A percentile compares a stretch with the other conserved stretches of the same genome.
Evolutionary conservation across 2,797 vertebrate genomes (phyloP).

Genomic region (Myiotriccus ornatus): DNA sequence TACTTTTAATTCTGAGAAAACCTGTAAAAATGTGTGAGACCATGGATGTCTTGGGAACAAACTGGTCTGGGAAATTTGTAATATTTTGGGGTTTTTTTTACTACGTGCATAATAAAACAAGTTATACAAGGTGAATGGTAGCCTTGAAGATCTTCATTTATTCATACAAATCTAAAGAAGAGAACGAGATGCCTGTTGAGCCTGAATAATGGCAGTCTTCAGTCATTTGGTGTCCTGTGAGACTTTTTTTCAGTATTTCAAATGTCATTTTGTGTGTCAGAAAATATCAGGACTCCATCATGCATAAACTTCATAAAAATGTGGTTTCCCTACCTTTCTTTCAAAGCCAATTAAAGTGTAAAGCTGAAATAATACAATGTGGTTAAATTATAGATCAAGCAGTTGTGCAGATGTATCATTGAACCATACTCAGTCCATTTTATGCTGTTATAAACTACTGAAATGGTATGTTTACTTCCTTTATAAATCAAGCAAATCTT

Average conservation of each 20-base stretch:
- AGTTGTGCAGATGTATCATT: conserved; percentile 20
- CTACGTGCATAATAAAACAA: background rate
- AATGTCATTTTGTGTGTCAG: background rate
- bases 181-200: background rate
- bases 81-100: background rate
- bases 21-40: background rate
- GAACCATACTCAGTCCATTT: conserved; percentile 25
- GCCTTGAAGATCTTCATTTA: background rate
- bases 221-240: conserved; percentile 27
- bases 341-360: conserved; percentile 33
- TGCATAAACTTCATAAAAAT: background rate
- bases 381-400: conserved; percentile 47
- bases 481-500: conserved; percentile 65
- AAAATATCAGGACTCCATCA: conserved; percentile 22
- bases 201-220: conserved; percentile 13
- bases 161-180: conserved; percentile 3
- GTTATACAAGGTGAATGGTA: background rate
- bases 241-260: conserved; percentile 34
- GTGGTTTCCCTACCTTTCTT: background rate
- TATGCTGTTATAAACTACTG: conserved; percentile 50
- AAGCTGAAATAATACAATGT: conserved; percentile 41
- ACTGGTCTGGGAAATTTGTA: background rate
- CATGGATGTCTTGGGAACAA: background rate
- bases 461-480: conserved; percentile 60
- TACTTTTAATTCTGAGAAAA: background rate